A percentile compares a stretch with the other conserved stretches of the same genome.
Conservation (phyloP, 2,113 vertebrate species). For the Bombycilla garrulus region DNA sequence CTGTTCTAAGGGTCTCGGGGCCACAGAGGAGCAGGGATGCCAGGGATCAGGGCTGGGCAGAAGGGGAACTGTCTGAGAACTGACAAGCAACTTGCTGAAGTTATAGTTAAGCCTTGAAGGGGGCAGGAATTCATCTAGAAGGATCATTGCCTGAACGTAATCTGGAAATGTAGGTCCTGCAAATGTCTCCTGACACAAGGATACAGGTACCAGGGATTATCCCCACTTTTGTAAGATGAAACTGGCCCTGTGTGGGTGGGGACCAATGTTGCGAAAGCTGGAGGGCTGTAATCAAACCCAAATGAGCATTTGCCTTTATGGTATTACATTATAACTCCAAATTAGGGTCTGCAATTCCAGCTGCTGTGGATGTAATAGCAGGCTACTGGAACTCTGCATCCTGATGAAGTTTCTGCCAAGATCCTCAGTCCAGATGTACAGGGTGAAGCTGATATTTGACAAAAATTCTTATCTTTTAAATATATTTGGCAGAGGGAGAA, state of each 20-base stretch:
- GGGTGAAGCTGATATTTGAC: background rate
- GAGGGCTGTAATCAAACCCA: slow-evolving; percentile 17
- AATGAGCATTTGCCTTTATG: background rate
- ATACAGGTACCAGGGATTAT: background rate
- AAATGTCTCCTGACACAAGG: background rate
- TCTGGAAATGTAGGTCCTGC: background rate
- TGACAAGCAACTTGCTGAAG: background rate
- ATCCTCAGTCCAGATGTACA: background rate
- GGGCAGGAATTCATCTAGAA: background rate
- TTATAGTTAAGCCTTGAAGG: background rate
- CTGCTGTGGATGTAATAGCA: background rate
- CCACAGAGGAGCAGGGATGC: background rate
- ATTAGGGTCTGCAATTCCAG: slow-evolving; percentile 13
- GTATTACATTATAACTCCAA: background rate
- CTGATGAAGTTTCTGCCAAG: background rate
- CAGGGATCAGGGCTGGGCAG: background rate
- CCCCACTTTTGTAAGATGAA: background rate
- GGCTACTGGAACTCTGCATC: background rate
- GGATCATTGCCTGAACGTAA: background rate
- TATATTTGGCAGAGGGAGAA: background rate
- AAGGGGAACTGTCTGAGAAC: background rate
- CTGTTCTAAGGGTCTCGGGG: background rate
- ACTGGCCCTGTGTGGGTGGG: slow-evolving; percentile 7
- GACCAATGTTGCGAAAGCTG: slow-evolving; percentile 6
- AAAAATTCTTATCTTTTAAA: background rate